These are phyloP conservation scores for Pelusios castaneus DNA, from an alignment of 2,113 vertebrate species.

Conservation along the genomic window DNA sequence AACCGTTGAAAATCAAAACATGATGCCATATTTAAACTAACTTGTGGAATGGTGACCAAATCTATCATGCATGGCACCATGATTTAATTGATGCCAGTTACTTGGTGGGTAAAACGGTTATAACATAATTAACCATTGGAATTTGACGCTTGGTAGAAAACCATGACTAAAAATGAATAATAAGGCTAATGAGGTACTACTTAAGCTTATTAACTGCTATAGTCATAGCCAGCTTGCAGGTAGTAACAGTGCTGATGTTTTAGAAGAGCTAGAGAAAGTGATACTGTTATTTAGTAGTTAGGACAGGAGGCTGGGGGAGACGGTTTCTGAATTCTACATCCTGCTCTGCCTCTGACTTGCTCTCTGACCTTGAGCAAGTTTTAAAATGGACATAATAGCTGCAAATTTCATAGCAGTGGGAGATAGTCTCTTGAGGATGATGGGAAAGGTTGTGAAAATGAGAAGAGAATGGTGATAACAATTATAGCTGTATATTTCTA, in stretches of 20 bases:
- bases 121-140: fast-evolving
- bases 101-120: not conserved
- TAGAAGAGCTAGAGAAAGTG: not conserved
- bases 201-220: not conserved
- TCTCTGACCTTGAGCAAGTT: fast-evolving
- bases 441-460: not conserved
- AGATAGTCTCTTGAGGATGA: not conserved
- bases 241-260: not conserved
- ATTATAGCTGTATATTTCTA: fast-evolving
- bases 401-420: not conserved
- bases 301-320: not conserved
- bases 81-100: fast-evolving
- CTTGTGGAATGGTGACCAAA: not conserved
- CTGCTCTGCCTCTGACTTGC: not conserved
- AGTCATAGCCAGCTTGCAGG: not conserved
- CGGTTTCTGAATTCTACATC: not conserved
- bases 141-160: not conserved
- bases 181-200: not conserved
- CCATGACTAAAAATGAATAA: fast-evolving
- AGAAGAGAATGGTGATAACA: not conserved
- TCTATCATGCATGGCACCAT: not conserved
- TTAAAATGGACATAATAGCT: not conserved
- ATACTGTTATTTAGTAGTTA: not conserved
- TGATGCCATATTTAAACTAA: fast-evolving
- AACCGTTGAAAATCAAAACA: not conserved